Evolutionary conservation across 2,888 invertebrate species (phyloP), one percentile per base, ranked within the genome.

Genomic region (Acheta domesticus): DNA sequence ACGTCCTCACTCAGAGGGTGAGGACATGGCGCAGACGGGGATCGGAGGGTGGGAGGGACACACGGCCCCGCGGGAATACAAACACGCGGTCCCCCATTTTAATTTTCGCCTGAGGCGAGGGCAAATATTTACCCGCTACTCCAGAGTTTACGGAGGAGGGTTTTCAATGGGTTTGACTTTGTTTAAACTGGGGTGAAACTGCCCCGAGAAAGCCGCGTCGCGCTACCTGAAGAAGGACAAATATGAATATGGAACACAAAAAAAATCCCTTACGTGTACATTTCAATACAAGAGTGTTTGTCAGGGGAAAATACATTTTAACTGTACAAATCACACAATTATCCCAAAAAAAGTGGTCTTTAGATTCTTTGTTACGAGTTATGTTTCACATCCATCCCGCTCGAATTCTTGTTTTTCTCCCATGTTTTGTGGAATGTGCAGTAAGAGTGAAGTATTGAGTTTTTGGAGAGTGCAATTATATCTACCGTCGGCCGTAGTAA

Each of bases 1-100:
- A 36, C 36, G 36, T 36, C 36, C 36, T 5, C 36, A 36, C 36
- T 36, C 36, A 36, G 36, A 36, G 36, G 36, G 36, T 36, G 36
- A 36, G 36, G 36, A 36, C 36, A 36, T 36, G 36, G 36, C 36
- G 36, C 36, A 36, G 36, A 36, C 36, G 36, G 8, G 36, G 36
- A 1, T 8, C 36, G 36, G 36, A 14, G 62, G 14, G n/a, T 62
- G 62, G n/a, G 16, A 12, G 16, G 62, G 62, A 3, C 14, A 8
- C 62, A n/a, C n/a, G 62, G n/a, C 62, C 16, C 62, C 62, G 4
- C 62, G 8, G 62, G 62, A 62, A 12, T 62, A n/a, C 62, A 62
- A 62, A 62, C 62, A 62, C n/a, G 62, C 62, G n/a, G 62, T n/a
- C 62, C 62, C 62, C 62, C 62, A 62, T 62, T 62, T 62, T 62